Evolutionary conservation across 1,140 invertebrate species (phyloP), one percentile per base, ranked within the genome.

Genomic region (Rhagoletis zephyria): DNA sequence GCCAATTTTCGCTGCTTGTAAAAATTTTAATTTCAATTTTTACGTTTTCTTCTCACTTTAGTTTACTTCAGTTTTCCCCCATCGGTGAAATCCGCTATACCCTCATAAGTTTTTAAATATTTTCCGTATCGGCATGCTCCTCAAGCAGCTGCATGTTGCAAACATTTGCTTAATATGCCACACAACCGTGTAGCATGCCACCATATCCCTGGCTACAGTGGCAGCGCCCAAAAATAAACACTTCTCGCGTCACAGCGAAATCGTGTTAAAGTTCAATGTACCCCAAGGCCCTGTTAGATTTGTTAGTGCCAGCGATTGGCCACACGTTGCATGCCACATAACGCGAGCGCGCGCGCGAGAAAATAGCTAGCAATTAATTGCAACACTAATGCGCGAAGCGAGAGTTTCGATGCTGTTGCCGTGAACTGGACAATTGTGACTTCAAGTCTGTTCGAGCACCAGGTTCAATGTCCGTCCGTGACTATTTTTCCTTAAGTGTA

Each of bases 231-330:
- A 81, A 81, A 81, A 81, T 81, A 81, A 81, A 81, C 74, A 81
- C 45, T 81, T 77, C 19, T 81, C 74, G 16, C 74, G 74, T 81
- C 74, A 56, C 74, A 59, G 74, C 74, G 74, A 81, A 81, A 56
- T 81, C 74, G 74, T 81, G 74, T 81, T 81, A 81, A 81, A 81
- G 74, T 81, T 81, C 74, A 81, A 81, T 81, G 74, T 45, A 81
- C 74, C 74, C 74, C 74, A 48, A 59, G 74, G 74, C 74, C 74
- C 48, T 56, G 74, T 7, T 9, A 51, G 16, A 81, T 81, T 81
- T 81, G 74, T 56, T 81, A 56, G 74, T 56, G 48, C 14, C 45
- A 19, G 74, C 48, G 56, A 81, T 51, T 81, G 14, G 74, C 74
- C n/a, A 74, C 67, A 74, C 67, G 74, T 19, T 81, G 48, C 48